These are phyloP conservation scores for Plectrocnemia conspersa DNA, from an alignment of 1,140 invertebrate genomes.

Conservation along the genomic window DNA sequence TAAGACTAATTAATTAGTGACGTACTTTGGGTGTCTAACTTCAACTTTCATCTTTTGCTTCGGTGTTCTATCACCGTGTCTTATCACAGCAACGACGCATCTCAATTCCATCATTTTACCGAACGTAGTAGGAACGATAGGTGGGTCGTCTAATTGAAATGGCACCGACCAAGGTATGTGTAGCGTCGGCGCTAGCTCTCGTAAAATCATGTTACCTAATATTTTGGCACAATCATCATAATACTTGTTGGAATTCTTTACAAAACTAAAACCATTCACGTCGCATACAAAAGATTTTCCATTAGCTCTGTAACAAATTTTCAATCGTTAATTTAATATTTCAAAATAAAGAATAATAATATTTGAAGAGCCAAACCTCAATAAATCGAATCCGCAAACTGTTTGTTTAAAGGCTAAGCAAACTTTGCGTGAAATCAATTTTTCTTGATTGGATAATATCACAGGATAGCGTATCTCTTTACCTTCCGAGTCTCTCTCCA, in stretches of 20 bases:
- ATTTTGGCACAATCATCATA: slow-evolving; percentile 99
- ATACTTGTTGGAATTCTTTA: slow-evolving; percentile 99
- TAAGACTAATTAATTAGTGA: slow-evolving; percentile 27
- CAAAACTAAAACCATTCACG: slow-evolving; percentile 99
- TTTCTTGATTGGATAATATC: slow-evolving; percentile 95
- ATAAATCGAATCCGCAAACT: slow-evolving; percentile 98
- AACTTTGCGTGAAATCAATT: slow-evolving; percentile 97
- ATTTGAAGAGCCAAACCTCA: slow-evolving; percentile 59
- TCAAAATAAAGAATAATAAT: slow-evolving; percentile 13
- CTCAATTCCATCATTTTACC: slow-evolving; percentile 99
- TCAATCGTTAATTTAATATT: neutral
- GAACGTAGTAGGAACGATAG: slow-evolving; percentile 97
- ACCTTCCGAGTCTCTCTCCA: slow-evolving; percentile 96
- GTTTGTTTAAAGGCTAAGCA: slow-evolving; percentile 98
- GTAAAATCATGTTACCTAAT: slow-evolving; percentile 84
- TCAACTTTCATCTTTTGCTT: slow-evolving; percentile 99
- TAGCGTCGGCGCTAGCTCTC: slow-evolving; percentile 88
- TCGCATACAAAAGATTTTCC: slow-evolving; percentile 99
- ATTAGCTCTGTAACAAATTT: slow-evolving; percentile 69
- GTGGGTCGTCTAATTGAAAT: slow-evolving; percentile 96
- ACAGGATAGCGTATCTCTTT: slow-evolving; percentile 99
- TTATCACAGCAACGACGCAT: slow-evolving; percentile 96
- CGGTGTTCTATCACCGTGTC: slow-evolving; percentile 97
- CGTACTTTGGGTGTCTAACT: slow-evolving; percentile 94
- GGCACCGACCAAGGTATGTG: slow-evolving; percentile 97